Evolutionary conservation across 2,113 vertebrate species (phyloP), one percentile per base, ranked within the genome.

Genomic region (Crotalus viridis): DNA sequence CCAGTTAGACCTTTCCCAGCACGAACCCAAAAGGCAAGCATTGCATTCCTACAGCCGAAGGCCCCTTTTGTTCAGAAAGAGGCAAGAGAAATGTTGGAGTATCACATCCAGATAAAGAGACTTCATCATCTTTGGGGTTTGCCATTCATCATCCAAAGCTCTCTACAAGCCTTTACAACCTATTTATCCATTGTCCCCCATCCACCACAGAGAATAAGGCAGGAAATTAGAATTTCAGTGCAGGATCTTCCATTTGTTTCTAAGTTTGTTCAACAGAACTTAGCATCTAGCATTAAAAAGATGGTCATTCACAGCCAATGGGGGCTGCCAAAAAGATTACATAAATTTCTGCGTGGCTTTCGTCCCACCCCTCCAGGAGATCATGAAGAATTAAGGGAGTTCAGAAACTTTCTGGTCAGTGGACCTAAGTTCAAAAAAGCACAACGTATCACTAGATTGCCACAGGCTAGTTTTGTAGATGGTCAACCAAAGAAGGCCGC

Each of bases 41-140:
- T 24, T 12, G 1, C 33, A 13, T 28, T 46, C 33, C 90, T 28
- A 24, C 19, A 46, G 21, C 22, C 17, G 1, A 7, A 90, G 12
- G 39, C 51, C 1, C 51, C 69, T 39, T 56, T 91, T 39, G 24
- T 39, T 7, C 69, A 28, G 90, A 56, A 85, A 85, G 69, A 85
- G 33, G 33, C 10, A 5, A 91, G 69, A 46, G 33, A 85, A 51
- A 10, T 55, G 12, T 51, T 85, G 5, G 89, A 90, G 10, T 5
- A 33, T 81, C 89, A 74, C 10, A 90, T 74, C 48, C 89, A 54
- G 5, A 54, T 54, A 61, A 90, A 90, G 61, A 74, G 57, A 33
- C 61, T 90, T 74, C 89, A 74, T 13, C 61, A 81, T 54, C 33
- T 74, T 9, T 90, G 89, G 89, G 89, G 89, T 10, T 90, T 90